Base-by-base conservation (phyloP, 2,797 vertebrate genomes). In the Sebastes dallii region DNA sequence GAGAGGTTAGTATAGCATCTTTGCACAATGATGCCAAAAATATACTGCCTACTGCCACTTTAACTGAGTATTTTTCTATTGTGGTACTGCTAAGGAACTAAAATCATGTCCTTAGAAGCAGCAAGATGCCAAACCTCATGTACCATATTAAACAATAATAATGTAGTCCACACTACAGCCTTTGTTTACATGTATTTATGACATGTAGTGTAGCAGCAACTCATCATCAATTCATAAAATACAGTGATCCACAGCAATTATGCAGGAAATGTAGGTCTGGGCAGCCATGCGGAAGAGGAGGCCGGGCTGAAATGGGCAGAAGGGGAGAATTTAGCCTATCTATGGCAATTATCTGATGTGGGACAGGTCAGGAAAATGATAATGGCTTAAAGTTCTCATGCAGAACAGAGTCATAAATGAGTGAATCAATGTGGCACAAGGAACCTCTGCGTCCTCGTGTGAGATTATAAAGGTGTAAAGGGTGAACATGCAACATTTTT, bases 271-370 rank as follows among this genome's bases (percentile, higher is more conserved):
- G 66, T 84, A 82, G 87, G 85, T 86, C 89, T 89, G 84, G 50
- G 82, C 91, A 83, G 65, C 71, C 84, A 74, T 81, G 84, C 25
- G 69, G 78, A 92, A 86, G 80, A 83, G 70, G 62, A 56, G 60
- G 76, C 70, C 8, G 16, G 14, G 72, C 60, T 82, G 64, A 75
- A 88, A 88, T 76, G 75, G 67, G 78, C 81, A 82, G 75, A 89
- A 90, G 27, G 77, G 66, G 62, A 75, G 75, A 81, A 80, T 89
- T 90, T 85, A 74, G 84, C 68, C 86, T 86, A 85, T 93, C 89
- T 89, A 20, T 86, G 84, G 77, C 77, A 89, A 91, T 93, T 91
- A 92, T 92, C 88, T 80, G 82, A 88, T 88, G 88, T 91, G 83
- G 86, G 82, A 86, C 90, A 89, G 86, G 91, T 91, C 80, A 85